Evolutionary conservation across 2,888 invertebrate genomes (phyloP).

Genomic region (Hirtodrosophila cameraria): DNA sequence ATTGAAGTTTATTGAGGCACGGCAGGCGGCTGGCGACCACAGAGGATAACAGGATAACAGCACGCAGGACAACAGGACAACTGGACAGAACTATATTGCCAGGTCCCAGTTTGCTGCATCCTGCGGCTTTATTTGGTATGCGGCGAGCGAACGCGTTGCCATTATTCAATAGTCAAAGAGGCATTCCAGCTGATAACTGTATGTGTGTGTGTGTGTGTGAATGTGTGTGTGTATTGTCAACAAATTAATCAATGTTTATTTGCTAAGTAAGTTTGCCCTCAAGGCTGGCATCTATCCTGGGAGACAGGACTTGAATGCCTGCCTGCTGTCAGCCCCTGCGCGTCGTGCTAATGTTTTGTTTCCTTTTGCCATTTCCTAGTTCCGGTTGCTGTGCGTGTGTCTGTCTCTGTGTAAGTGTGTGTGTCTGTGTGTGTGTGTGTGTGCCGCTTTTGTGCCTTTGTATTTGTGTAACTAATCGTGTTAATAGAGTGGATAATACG

Average conservation of each 20-base stretch:
- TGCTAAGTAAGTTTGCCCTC: conserved; percentile 79
- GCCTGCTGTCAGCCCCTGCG: conserved; percentile 31
- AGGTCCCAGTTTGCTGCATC: conserved; percentile 8
- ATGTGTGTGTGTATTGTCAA: conserved; percentile 73
- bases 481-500: conserved; percentile 80
- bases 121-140: conserved; percentile 65
- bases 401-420: conserved; percentile 9
- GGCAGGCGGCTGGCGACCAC: conserved; percentile 27
- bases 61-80: not conserved
- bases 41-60: not conserved
- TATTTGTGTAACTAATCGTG: conserved; percentile 80
- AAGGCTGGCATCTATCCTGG: conserved; percentile 56
- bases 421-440: conserved; percentile 24
- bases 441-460: conserved; percentile 64
- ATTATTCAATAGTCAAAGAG: conserved; percentile 72
- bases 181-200: conserved; percentile 43
- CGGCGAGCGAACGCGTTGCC: conserved; percentile 50
- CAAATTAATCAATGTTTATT: conserved; percentile 83
- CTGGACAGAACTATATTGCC: no score
- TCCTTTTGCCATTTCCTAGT: conserved; percentile 72
- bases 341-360: conserved; percentile 67
- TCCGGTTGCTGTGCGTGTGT: conserved; percentile 45
- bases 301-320: conserved; percentile 24
- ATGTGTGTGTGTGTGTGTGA: conserved; percentile 28
- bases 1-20: conserved; percentile 74